These are phyloP conservation scores for Gallinago jamesoni DNA, from an alignment of 2,113 vertebrate genomes.

Conservation along the genomic window DNA sequence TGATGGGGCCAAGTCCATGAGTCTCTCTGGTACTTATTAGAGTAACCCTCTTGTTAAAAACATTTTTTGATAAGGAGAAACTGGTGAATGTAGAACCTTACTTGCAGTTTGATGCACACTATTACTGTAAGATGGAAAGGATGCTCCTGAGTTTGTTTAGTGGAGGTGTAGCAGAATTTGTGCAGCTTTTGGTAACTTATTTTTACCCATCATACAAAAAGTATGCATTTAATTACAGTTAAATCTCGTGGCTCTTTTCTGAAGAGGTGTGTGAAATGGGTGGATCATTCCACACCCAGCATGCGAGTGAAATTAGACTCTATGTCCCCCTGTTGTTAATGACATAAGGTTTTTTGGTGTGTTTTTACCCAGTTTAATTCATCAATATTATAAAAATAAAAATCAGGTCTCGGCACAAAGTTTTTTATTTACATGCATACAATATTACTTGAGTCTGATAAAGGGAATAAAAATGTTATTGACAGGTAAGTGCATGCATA, in stretches of 20 bases:
- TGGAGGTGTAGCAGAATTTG: neutral
- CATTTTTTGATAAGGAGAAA: neutral
- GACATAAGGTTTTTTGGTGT: neutral
- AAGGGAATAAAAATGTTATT: neutral
- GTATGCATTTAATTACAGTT: neutral
- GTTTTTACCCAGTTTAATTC: conserved; percentile 2
- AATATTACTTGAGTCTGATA: neutral
- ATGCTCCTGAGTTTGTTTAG: neutral
- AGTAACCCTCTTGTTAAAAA: neutral
- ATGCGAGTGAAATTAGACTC: neutral
- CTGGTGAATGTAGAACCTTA: neutral
- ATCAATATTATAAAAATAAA: neutral
- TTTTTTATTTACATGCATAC: neutral
- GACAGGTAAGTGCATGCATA: neutral
- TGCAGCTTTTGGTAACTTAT: neutral
- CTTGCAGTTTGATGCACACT: neutral
- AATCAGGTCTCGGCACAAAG: neutral
- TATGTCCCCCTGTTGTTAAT: neutral
- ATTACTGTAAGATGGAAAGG: neutral
- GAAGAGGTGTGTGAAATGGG: neutral
- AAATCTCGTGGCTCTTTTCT: neutral
- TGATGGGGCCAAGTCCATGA: neutral
- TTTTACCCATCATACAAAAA: neutral
- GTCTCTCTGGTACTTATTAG: neutral
- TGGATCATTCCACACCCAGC: neutral